These are phyloP conservation scores for Hydropotes inermis DNA, from an alignment of 2,113 vertebrate species.

Conservation along the genomic window DNA sequence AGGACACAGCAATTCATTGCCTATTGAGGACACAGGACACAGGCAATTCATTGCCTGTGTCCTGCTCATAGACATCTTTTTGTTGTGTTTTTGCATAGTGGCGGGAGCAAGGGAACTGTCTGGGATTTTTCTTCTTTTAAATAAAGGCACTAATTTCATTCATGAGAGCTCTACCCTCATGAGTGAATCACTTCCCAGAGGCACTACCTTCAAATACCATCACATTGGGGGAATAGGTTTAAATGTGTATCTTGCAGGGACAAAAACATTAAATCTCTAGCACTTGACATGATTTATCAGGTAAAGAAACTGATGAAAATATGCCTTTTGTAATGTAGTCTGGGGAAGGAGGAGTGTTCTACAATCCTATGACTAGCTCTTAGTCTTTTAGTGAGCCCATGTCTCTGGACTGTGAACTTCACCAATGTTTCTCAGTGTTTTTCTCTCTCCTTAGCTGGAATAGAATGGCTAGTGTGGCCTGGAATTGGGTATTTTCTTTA, in stretches of 20 bases:
- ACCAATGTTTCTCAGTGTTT: neutral
- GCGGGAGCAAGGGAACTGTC: neutral
- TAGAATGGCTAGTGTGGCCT: neutral
- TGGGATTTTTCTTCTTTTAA: neutral
- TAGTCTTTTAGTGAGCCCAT: neutral
- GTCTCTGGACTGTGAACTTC: neutral
- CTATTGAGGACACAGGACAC: too few species aligned
- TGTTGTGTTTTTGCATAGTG: neutral
- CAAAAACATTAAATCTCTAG: neutral
- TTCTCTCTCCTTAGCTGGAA: neutral
- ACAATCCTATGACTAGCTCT: neutral
- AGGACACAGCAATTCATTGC: neutral
- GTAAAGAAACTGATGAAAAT: neutral
- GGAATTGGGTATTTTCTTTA: neutral
- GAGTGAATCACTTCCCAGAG: neutral
- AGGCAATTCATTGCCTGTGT: too few species aligned
- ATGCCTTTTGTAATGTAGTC: neutral
- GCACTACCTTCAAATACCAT: neutral
- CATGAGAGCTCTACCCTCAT: neutral
- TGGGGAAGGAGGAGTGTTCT: neutral
- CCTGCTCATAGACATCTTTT: neutral
- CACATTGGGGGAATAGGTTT: neutral
- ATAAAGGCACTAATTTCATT: neutral
- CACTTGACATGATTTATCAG: neutral
- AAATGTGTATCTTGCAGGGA: neutral